Conservation (phyloP, 2,888 invertebrate species). For the Hemaris fuciformis region DNA sequence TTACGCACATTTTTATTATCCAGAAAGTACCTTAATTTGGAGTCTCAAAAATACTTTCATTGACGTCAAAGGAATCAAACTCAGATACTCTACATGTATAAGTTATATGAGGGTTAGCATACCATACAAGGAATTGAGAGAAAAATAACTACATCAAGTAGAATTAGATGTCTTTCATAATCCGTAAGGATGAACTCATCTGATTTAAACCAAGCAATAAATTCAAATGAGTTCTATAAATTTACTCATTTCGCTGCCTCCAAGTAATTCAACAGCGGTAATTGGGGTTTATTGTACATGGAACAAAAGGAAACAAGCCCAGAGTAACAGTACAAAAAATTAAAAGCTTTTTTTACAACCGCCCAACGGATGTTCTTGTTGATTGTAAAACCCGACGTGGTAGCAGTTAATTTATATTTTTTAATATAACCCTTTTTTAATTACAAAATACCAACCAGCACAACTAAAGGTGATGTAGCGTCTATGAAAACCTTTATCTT, state of each 20-base stretch:
- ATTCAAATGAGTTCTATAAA: neutral
- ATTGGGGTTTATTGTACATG: conserved; percentile 12
- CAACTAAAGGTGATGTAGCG: no score
- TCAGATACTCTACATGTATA: no score
- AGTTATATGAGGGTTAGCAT: no score
- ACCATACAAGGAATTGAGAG: no score
- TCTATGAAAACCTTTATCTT: no score
- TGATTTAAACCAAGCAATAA: neutral
- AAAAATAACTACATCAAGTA: no score
- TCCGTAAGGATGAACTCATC: neutral
- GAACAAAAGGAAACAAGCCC: conserved; percentile 22
- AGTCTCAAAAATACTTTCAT: no score
- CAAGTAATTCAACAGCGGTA: neutral
- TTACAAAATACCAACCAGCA: no score
- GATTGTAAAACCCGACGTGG: neutral
- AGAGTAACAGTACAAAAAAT: conserved; percentile 20
- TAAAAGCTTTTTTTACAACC: conserved; percentile 33
- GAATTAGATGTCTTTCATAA: no score
- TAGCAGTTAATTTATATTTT: neutral
- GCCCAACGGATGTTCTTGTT: conserved; percentile 17
- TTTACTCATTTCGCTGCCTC: neutral
- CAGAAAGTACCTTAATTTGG: no score
- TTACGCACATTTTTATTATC: no score
- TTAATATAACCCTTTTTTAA: neutral
- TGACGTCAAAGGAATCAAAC: no score